These are phyloP conservation scores for Machimus atricapillus DNA, from an alignment of 2,888 invertebrate genomes.

Conservation along the genomic window DNA sequence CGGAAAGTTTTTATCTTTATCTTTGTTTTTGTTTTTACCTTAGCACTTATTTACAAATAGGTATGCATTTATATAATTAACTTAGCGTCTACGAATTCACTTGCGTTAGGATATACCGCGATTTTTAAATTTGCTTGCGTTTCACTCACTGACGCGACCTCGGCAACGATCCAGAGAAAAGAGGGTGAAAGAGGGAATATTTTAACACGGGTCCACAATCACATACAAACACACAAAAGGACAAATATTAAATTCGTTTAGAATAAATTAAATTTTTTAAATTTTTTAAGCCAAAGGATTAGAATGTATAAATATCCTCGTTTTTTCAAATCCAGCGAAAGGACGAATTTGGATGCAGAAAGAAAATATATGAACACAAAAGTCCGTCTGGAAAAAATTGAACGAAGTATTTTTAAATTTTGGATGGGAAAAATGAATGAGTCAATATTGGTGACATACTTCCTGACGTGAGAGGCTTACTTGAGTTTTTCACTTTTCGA, in stretches of 20 bases:
- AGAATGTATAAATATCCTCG: neutral
- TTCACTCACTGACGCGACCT: neutral
- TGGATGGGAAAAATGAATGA: neutral
- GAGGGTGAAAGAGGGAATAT: neutral
- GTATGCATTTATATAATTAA: neutral
- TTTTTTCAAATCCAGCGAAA: neutral
- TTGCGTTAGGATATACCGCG: neutral
- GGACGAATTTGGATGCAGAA: neutral
- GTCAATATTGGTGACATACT: constrained; percentile 19
- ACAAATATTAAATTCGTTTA: neutral
- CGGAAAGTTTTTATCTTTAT: neutral
- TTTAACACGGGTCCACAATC: neutral
- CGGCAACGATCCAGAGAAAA: neutral
- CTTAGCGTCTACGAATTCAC: neutral
- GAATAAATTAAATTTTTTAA: neutral
- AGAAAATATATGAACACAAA: neutral
- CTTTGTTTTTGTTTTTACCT: neutral
- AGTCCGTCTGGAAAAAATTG: neutral
- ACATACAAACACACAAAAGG: neutral
- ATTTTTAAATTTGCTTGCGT: neutral
- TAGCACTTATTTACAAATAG: neutral
- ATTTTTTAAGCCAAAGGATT: neutral
- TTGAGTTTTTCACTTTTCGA: constrained; percentile 8
- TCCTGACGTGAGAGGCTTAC: neutral
- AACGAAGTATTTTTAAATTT: constrained; percentile 15